phyloP scores from a whole-genome alignment of 2,113 vertebrate species.

The Sander lucioperca region DNA sequence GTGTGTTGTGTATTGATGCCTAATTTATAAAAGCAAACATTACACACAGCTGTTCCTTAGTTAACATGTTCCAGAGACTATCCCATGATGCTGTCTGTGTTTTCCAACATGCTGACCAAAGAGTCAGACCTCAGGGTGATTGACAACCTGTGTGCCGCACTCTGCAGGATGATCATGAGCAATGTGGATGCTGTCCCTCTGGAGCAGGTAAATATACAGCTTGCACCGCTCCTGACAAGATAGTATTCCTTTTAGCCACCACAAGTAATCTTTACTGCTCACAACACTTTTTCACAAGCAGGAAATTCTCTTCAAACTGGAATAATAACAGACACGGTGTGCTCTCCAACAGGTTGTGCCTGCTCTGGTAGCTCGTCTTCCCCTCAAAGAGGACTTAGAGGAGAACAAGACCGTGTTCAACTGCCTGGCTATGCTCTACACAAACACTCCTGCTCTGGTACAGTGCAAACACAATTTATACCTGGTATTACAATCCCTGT shows the following conservation, averaged over 20 bases:
- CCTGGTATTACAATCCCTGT: not conserved
- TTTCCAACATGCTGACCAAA: slow-evolving; percentile 86
- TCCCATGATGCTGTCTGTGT: slow-evolving; percentile 87
- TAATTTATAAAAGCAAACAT: not conserved
- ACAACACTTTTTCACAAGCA: not conserved
- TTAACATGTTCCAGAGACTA: slow-evolving; percentile 81
- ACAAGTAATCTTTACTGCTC: not conserved
- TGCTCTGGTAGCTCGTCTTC: slow-evolving; percentile 84
- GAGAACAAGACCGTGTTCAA: slow-evolving; percentile 89
- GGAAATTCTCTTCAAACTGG: not conserved
- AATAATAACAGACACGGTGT: not conserved
- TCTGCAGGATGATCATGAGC: slow-evolving; percentile 89
- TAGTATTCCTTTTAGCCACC: not conserved
- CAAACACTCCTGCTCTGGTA: slow-evolving; percentile 78
- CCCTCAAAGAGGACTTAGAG: slow-evolving; percentile 90
- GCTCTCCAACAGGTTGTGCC: slow-evolving; percentile 85
- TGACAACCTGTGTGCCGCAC: slow-evolving; percentile 92
- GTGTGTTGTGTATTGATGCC: not conserved
- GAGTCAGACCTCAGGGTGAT: slow-evolving; percentile 86
- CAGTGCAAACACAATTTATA: not conserved
- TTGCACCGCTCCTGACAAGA: not conserved
- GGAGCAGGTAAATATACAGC: slow-evolving; percentile 83
- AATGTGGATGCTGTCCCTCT: slow-evolving; percentile 83
- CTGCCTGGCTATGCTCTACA: slow-evolving; percentile 88
- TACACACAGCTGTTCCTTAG: slow-evolving; percentile 62